Percentiles rank a stretch among this genome's conserved stretches.
Conservation (phyloP, 1,140 invertebrate species). For the Ips nitidus region DNA sequence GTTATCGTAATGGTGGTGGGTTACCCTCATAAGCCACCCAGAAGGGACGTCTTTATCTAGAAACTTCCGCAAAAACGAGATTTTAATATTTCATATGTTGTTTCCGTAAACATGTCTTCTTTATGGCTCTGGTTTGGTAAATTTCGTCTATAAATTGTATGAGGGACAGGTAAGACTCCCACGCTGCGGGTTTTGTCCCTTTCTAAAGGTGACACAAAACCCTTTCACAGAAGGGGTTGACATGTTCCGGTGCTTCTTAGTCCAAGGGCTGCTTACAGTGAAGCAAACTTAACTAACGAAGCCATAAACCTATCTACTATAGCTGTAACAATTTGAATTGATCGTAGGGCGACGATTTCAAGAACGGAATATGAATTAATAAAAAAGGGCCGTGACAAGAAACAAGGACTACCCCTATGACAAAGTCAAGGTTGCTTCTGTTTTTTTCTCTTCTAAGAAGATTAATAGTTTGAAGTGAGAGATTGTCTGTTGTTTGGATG, state of each 20-base stretch:
- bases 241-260: conserved; percentile 13
- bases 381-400: conserved; percentile 16
- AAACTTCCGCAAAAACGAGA: conserved; percentile 27
- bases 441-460: conserved; percentile 26
- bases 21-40: conserved; percentile 14
- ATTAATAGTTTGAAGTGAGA: conserved; percentile 23
- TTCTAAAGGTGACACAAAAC: conserved; percentile 13
- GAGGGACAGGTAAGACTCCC: conserved; percentile 31
- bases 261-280: background rate
- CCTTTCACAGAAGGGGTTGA: conserved; percentile 22
- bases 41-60: background rate
- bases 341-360: background rate
- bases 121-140: conserved; percentile 13
- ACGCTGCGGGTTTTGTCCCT: conserved; percentile 27
- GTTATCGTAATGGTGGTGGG: background rate
- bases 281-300: too few species aligned
- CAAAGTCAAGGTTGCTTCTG: conserved; percentile 31
- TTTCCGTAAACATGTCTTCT: conserved; percentile 31
- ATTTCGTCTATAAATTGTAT: conserved; percentile 27
- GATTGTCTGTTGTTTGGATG: conserved; percentile 21
- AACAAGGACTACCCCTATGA: conserved; percentile 27
- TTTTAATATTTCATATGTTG: conserved; percentile 33
- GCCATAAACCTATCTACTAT: too few species aligned
- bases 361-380: background rate
- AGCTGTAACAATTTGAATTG: too few species aligned